phyloP scores from a whole-genome alignment of 2,888 invertebrate genomes.

The Acanthacorydalis orientalis region DNA sequence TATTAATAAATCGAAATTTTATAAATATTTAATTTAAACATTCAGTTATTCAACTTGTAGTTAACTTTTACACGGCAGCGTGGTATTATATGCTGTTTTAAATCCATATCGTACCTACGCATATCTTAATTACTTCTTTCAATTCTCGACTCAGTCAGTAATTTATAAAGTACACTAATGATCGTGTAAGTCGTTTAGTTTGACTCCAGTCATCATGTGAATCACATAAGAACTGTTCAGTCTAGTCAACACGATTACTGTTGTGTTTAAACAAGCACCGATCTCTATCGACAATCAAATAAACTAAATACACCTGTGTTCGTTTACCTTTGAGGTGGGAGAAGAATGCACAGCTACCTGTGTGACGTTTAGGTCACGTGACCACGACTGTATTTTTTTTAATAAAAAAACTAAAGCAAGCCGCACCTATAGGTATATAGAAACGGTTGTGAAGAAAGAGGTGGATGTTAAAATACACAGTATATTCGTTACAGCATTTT shows the following conservation, averaged over 20 bases:
- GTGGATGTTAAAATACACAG: not conserved
- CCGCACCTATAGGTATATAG: constrained; percentile 20
- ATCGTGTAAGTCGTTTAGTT: not conserved
- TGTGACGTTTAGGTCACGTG: constrained; percentile 18
- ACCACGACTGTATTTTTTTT: constrained; percentile 18
- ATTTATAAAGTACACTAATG: too few species aligned
- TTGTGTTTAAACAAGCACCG: not conserved
- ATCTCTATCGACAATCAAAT: not conserved
- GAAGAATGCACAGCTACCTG: constrained; percentile 1
- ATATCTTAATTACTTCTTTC: too few species aligned
- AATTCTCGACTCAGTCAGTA: too few species aligned
- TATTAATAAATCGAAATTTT: too few species aligned
- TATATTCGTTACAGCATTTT: not conserved
- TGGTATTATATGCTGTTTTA: too few species aligned
- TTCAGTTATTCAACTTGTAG: too few species aligned
- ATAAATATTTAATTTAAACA: too few species aligned
- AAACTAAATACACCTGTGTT: constrained; percentile 1
- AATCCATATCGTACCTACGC: too few species aligned
- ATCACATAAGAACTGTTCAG: too few species aligned
- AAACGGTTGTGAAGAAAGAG: too few species aligned
- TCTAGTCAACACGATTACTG: too few species aligned
- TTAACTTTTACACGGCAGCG: too few species aligned
- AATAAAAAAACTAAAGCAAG: constrained; percentile 20
- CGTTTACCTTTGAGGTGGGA: not conserved
- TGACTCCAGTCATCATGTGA: not conserved